Evolutionary conservation across 2,888 invertebrate genomes (phyloP).

Genomic region (Embidobia sp.): DNA sequence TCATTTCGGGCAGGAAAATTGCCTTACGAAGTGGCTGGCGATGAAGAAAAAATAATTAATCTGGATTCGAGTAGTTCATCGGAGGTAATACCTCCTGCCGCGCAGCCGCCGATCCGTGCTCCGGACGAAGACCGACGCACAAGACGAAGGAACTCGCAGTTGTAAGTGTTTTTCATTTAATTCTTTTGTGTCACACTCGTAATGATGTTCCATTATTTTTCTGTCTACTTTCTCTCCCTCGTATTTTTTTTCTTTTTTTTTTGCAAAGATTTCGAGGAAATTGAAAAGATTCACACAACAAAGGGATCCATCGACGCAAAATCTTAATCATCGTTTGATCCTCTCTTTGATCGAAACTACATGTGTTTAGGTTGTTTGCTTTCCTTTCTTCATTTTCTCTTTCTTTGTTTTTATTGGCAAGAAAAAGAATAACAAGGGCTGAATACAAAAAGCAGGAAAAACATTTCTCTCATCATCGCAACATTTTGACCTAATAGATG

Average conservation of each 20-base stretch:
- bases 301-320: constrained; percentile 14
- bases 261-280: constrained; percentile 8
- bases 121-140: constrained; percentile 89
- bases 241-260: too few species aligned
- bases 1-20: constrained; percentile 80
- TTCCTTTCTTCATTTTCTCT: background rate
- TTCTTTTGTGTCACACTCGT: constrained; percentile 18
- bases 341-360: background rate
- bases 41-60: constrained; percentile 78
- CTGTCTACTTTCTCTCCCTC: background rate
- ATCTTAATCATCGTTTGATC: constrained; percentile 20
- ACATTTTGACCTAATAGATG: too few species aligned
- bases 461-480: too few species aligned
- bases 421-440: too few species aligned
- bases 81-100: constrained; percentile 81
- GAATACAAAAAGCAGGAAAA: too few species aligned
- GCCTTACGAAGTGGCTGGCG: constrained; percentile 76
- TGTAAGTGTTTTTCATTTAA: constrained; percentile 84
- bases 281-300: constrained; percentile 26
- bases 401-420: too few species aligned
- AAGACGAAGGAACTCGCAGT: constrained; percentile 90
- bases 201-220: constrained; percentile 30
- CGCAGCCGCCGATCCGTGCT: constrained; percentile 85
- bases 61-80: constrained; percentile 84
- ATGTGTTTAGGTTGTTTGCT: background rate